Evolutionary conservation across 2,113 vertebrate species (phyloP).

Genomic region (Eretmochelys imbricata): DNA sequence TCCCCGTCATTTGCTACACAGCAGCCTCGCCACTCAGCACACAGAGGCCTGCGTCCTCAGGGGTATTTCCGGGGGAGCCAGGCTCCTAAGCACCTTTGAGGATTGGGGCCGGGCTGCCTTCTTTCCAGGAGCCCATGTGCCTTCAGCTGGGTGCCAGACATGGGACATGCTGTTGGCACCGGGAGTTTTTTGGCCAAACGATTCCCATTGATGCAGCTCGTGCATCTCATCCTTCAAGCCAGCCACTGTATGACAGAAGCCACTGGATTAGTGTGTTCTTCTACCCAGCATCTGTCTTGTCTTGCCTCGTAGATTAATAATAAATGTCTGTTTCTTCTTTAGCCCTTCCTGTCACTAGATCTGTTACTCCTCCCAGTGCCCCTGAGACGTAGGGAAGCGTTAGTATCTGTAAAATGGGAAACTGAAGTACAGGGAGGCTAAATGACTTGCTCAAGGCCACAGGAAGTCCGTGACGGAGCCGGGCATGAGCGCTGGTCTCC

Average conservation of each 20-base stretch:
- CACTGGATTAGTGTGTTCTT: neutral
- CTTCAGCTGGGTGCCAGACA: neutral
- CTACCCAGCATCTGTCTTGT: too few relatives aligned
- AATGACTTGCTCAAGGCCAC: too few relatives aligned
- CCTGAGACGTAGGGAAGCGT: neutral
- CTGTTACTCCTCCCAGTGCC: neutral
- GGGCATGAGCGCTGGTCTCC: neutral
- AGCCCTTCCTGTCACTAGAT: neutral
- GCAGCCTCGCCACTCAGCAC: neutral
- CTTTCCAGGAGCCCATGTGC: neutral
- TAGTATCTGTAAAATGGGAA: neutral
- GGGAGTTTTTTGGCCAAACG: too few relatives aligned
- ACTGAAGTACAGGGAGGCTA: neutral
- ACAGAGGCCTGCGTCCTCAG: neutral
- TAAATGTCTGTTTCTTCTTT: neutral
- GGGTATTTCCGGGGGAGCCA: neutral
- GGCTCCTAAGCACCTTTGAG: neutral
- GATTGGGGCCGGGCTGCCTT: neutral
- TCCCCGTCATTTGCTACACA: neutral
- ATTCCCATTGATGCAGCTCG: too few relatives aligned
- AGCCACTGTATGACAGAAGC: too few relatives aligned
- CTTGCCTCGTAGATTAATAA: neutral
- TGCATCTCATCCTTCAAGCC: too few relatives aligned
- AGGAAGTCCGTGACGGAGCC: neutral
- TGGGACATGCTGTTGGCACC: too few relatives aligned